phyloP scores from a whole-genome alignment of 1,140 invertebrate species.

The Drosophila melanica region DNA sequence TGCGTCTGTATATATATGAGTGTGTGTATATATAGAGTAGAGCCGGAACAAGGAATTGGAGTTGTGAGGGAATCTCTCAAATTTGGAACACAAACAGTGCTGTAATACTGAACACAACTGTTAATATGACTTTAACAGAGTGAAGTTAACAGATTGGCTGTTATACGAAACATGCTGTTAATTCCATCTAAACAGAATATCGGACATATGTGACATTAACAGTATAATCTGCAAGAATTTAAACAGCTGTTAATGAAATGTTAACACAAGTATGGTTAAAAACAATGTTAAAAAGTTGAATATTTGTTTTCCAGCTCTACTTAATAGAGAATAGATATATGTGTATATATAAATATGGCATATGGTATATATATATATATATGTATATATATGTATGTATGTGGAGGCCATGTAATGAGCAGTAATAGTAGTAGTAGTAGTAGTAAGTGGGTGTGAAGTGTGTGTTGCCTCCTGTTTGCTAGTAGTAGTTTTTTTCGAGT shows the following conservation, averaged over 20 bases:
- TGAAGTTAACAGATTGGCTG: no score
- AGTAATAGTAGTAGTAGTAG: conserved; percentile 51
- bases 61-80: neutral
- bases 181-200: no score
- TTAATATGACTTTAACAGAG: conserved; percentile 4
- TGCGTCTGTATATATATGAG: conserved; percentile 6
- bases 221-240: neutral
- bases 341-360: conserved; percentile 52
- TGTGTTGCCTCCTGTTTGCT: conserved; percentile 29
- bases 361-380: conserved; percentile 62
- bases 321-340: conserved; percentile 24
- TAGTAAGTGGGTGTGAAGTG: conserved; percentile 14
- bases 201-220: neutral
- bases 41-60: conserved; percentile 5
- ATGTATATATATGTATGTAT: conserved; percentile 49
- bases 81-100: neutral
- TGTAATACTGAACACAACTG: neutral
- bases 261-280: neutral
- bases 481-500: conserved; percentile 30
- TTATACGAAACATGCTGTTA: no score
- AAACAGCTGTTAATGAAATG: no score
- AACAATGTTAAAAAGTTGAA: no score
- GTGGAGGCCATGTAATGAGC: conserved; percentile 33
- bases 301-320: conserved; percentile 16
- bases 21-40: conserved; percentile 24